Evolutionary conservation across 2,888 invertebrate genomes (phyloP), one percentile per base, ranked within the genome.

Genomic region (Thumatha senex): DNA sequence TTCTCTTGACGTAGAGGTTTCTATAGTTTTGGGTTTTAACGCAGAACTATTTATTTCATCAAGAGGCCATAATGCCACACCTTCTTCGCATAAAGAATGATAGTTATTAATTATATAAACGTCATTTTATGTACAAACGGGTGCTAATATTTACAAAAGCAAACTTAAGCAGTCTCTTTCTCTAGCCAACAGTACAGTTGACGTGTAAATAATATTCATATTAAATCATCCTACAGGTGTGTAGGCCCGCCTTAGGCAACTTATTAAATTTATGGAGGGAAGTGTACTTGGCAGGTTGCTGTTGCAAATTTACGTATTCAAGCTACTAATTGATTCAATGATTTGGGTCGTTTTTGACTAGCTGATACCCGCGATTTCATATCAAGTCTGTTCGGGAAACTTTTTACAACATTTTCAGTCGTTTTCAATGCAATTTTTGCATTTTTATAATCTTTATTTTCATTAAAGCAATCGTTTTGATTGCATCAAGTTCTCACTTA

Each of bases 161-260:
- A 7, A 42, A 41, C 35, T 48, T 30, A 42, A 47, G 5, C 5
- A 24, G 2, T 24, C 18, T 4, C 18, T 24, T 24, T 24, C 18
- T 24, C 18, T 4, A 24, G 18, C 5, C 2, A 24, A 24, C 2
- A 38, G 38, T 43, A 44, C 39, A 48, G 43, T 44, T 40, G 49
- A 39, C 31, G 40, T 36, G 44, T 42, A 40, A 46, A 46, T 36
- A 34, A 49, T 44, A 44, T 50, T 34, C 49, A 50, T 54, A 50
- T 50, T 54, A 54, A 47, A 54, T 54, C 24, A 12, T 36, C 35
- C n/a, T 34, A 31, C 29, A 24, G 14, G 18, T 38, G 35, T 13
- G n/a, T n/a, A n/a, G n/a, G n/a, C 44, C n/a, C 42, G 40, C 48
- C 45, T 48, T 24, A 13, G 41, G 47, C 35, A 18, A 36, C 9